Percentiles rank a stretch among this genome's conserved stretches.
These are phyloP conservation scores for Seriola quinqueradiata DNA, from an alignment of 2,113 vertebrate genomes.

Conservation along the genomic window DNA sequence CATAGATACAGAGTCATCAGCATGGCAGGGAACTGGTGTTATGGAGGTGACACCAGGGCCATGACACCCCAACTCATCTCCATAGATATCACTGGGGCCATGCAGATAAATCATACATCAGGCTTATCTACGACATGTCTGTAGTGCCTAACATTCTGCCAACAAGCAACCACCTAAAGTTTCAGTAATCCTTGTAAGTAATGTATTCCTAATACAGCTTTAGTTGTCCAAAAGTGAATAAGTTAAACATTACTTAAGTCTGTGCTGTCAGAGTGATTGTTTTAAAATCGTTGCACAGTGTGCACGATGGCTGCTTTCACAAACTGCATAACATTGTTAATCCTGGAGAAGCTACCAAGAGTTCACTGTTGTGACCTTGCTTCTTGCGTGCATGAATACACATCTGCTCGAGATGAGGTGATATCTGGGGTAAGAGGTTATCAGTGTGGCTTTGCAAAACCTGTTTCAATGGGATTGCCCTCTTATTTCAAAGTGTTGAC, in stretches of 20 bases:
- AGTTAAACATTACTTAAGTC: constrained; percentile 32
- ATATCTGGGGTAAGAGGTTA: constrained; percentile 69
- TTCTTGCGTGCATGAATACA: constrained; percentile 32
- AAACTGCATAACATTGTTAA: constrained; percentile 26
- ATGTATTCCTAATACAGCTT: constrained; percentile 57
- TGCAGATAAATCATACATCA: constrained; percentile 63
- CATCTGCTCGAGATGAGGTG: constrained; percentile 35
- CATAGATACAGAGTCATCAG: constrained; percentile 84
- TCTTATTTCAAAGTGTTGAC: constrained; percentile 34
- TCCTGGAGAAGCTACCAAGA: constrained; percentile 1
- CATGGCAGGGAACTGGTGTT: constrained; percentile 68
- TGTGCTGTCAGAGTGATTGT: constrained; percentile 39
- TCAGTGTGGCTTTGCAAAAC: constrained; percentile 60
- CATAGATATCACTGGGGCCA: constrained; percentile 79
- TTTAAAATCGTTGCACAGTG: constrained; percentile 10
- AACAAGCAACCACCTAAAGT: constrained; percentile 65
- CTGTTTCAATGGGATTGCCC: constrained; percentile 40
- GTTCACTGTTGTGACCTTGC: constrained; percentile 5
- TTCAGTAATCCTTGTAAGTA: constrained; percentile 66
- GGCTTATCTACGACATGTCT: constrained; percentile 71
- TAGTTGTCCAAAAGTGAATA: constrained; percentile 47
- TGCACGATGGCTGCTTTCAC: constrained; percentile 1
- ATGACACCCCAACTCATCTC: constrained; percentile 75
- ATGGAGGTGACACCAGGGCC: constrained; percentile 70
- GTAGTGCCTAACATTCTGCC: constrained; percentile 60